Base-by-base conservation (phyloP, 1,140 invertebrate genomes). In the Ladona fulva region DNA sequence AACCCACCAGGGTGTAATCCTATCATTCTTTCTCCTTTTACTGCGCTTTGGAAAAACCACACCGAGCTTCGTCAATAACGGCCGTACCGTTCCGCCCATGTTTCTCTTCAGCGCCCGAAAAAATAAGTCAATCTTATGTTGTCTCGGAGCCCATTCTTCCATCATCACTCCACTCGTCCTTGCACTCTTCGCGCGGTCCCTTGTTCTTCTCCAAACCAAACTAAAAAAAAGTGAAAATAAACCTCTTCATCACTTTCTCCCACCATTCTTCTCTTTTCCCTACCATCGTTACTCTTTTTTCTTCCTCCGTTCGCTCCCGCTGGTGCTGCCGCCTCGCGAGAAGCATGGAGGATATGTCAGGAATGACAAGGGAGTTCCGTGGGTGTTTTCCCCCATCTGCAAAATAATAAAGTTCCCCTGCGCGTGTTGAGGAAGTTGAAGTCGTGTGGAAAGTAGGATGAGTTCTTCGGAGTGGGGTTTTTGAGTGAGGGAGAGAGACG, bases 301-400 rank as follows among this genome's bases (percentile, higher is more conserved):
- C 12, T 22, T 22, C 52, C n/a, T 66, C n/a, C n/a, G n/a, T 19
- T 52, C 44, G 44, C 44, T 19, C 52, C 52, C n/a, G 52, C 52
- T 22, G 52, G 52, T 66, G 52, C 52, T 66, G 52, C 52, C 52
- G 14, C 52, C 52, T 66, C 52, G 16, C 14, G 52, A 66, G n/a
- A 22, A 22, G n/a, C 16, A 66, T 5, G 52, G n/a, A 66, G 52
- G 52, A 66, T 66, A 66, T 66, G 52, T 66, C 52, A 66, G 52
- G 52, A 66, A 66, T 66, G 52, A 66, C 52, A 66, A 66, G 52
- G 52, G 52, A 66, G 52, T 66, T 66, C n/a, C 52, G 52, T 66
- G 52, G 52, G 52, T 66, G 52, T 66, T 66, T 66, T 66, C 52
- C 52, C 29, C 52, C 52, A 19, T 66, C 52, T 66, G 52, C 52